Evolutionary conservation across 2,113 vertebrate genomes (phyloP), one percentile per base, ranked within the genome.

Genomic region (Lepidothrix coronata): DNA sequence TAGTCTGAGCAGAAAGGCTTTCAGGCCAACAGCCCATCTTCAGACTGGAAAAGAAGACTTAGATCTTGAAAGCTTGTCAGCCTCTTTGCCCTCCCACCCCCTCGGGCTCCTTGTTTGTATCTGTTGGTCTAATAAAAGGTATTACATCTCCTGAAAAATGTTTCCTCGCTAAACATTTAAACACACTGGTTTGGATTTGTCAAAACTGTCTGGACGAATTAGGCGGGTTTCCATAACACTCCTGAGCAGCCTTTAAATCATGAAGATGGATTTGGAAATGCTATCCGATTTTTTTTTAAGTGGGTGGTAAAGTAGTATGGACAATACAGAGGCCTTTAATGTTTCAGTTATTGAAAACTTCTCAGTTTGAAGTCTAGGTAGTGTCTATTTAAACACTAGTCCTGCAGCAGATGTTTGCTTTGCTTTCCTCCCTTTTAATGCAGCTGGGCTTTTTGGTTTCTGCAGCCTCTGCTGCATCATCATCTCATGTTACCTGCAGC

Each of bases 81-180:
- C 77, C 73, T 77, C 88, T 91, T 76, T 16, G 15, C 55, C 68
- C 55, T 72, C 76, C 65, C 70, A 51, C 48, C 52, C 73, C 70
- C 55, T 70, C 0, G 0, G 43, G 55, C 83, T 91, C 86, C 57
- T 78, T 95, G 84, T 94, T 95, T 95, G 76, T 95, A 92, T 95
- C 91, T 91, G 80, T 86, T 81, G 91, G 68, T 93, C 89, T 94
- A 94, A 91, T 95, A 93, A 93, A 89, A 95, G 93, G 46, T 89
- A 86, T 92, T 93, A 87, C 94, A 93, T 95, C 95, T 91, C 65
- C 70, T 91, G 94, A 95, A 92, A 96, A 95, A 95, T 83, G 86
- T 95, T 95, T 94, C 94, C 86, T 89, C 0, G 0, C 86, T 83
- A 89, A 95, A 94, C 85, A 72, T 92, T 96, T 90, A 88, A 93